phyloP scores from a whole-genome alignment of 2,888 invertebrate genomes.

The Dolomedes plantarius region DNA sequence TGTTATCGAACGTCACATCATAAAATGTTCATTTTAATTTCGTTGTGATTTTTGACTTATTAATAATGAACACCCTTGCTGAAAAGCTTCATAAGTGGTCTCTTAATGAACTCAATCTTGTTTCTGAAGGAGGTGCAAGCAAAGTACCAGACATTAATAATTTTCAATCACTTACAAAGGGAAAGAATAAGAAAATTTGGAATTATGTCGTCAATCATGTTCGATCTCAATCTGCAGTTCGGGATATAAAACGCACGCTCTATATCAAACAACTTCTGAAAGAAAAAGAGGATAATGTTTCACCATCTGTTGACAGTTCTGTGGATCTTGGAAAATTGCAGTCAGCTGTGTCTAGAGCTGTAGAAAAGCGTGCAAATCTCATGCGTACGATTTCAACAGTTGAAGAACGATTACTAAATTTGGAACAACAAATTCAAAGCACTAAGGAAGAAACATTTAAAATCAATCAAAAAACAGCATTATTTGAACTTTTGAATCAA shows the following conservation, averaged over 20 bases:
- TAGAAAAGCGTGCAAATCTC: constrained; percentile 3
- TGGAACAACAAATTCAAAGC: neutral
- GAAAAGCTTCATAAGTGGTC: constrained; percentile 17
- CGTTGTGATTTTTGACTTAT: neutral
- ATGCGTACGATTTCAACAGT: neutral
- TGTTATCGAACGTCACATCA: no score
- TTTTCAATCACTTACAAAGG: neutral
- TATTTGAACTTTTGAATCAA: neutral
- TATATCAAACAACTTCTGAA: neutral
- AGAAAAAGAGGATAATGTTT: neutral
- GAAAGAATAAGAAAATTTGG: constrained; percentile 30
- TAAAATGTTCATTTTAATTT: no score
- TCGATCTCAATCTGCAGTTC: neutral
- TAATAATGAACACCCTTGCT: neutral
- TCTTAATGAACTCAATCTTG: constrained; percentile 5
- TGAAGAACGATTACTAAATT: neutral
- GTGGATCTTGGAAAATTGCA: neutral
- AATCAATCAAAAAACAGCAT: neutral
- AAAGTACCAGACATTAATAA: neutral
- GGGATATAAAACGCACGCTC: neutral
- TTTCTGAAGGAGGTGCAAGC: constrained; percentile 12
- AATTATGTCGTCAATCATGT: constrained; percentile 23
- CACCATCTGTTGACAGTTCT: neutral
- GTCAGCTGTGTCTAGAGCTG: neutral
- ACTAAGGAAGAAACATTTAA: neutral